Base-by-base conservation (phyloP, 1,140 invertebrate genomes). In the Drosophila nikananu region DNA sequence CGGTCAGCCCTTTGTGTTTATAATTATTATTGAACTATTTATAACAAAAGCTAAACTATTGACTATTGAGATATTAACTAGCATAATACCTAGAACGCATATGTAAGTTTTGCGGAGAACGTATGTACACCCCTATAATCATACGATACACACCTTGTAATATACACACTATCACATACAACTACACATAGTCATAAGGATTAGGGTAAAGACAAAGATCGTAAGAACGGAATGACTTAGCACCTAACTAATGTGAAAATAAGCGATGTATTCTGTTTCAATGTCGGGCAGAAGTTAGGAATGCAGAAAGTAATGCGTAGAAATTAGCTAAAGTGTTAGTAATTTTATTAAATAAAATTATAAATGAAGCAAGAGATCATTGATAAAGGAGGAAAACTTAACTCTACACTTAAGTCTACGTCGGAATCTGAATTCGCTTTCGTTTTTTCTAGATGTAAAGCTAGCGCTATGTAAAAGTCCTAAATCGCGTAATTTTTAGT, bases 261-360 rank as follows among this genome's bases (percentile, higher is more conserved):
- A 60, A 78, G 44, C 35, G 62, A 72, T 70, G 41, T 54, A 49
- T 42, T 48, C 57, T 60, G 42, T 68, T 60, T 58, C 64, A 25
- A 32, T 32, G 30, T 39, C 37, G 58, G 39, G 19, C 32, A 9
- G 41, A 35, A 41, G 61, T 49, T 58, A 37, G 49, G 37, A 52
- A 25, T 71, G 58, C 54, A 77, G 64, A 78, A 57, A 51, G 78
- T 55, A 84, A 81, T 75, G 57, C 61, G 86, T 90, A 90, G 86
- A 71, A 86, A 76, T 77, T 90, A 90, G 86, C 82, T 90, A 90
- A 90, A 90, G 79, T 90, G 86, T 90, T 90, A 90, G 86, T 89
- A 90, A 90, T 90, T 90, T 90, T 90, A 86, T 90, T 90, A 79
- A 90, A 90, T 89, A 89, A 81, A 89, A 89, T 89, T 81, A 89